Conservation (phyloP, 2,113 vertebrate genomes). For the Gobiocypris rarus region DNA sequence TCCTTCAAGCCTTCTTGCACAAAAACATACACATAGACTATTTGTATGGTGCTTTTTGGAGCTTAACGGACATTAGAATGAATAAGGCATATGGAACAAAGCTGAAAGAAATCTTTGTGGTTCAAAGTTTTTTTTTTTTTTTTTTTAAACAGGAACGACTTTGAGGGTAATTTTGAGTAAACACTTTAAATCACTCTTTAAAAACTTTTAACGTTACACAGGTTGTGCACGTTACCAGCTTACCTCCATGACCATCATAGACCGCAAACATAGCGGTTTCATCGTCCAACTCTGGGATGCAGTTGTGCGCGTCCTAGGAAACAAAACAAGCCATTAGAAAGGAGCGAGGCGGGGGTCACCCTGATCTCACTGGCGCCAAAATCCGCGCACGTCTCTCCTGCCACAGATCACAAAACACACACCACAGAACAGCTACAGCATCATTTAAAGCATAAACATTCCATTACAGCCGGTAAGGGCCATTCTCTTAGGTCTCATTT, state of each 20-base stretch:
- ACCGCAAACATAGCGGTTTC: conserved; percentile 98
- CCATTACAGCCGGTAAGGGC: background rate
- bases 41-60: background rate
- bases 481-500: no score
- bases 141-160: background rate
- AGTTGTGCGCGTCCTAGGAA: conserved; percentile 96
- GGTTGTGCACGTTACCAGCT: conserved; percentile 13
- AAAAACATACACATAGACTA: background rate
- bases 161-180: background rate
- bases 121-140: no score
- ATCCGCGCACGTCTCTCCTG: background rate
- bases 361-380: conserved; percentile 41
- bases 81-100: no score
- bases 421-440: background rate
- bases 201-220: background rate
- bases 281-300: conserved; percentile 91
- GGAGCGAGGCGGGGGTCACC: background rate
- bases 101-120: background rate
- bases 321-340: background rate
- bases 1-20: no score
- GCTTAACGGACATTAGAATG: background rate
- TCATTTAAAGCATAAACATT: background rate
- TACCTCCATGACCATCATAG: conserved; percentile 98
- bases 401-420: background rate
- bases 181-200: background rate